These are phyloP conservation scores for Taeniopygia guttata DNA, from an alignment of 2,797 vertebrate species.

Conservation along the genomic window DNA sequence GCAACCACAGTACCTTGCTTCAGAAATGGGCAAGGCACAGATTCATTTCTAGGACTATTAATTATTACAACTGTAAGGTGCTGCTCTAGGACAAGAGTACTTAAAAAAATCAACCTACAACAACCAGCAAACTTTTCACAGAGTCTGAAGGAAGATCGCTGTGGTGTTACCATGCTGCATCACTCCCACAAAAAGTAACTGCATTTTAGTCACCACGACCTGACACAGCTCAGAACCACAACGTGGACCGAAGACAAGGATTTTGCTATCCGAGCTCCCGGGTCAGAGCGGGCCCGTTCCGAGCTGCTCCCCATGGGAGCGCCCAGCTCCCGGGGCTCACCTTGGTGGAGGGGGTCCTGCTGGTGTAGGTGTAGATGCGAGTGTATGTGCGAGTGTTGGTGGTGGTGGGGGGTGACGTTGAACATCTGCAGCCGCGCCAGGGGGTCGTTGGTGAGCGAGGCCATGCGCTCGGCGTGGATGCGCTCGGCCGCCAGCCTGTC, in stretches of 20 bases:
- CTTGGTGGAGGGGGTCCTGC: constrained; percentile 98
- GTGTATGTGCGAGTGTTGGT: constrained; percentile 99
- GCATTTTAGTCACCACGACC: neutral
- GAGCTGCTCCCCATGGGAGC: fast-evolving
- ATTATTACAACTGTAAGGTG: neutral
- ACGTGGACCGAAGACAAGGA: fast-evolving
- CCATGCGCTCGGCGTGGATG: constrained; percentile 96
- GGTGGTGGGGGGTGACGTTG: constrained; percentile 98
- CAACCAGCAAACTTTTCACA: neutral
- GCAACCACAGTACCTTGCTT: neutral
- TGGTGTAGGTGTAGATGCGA: constrained; percentile 98
- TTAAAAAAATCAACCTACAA: too few relatives aligned
- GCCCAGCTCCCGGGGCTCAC: constrained; percentile 68
- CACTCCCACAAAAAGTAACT: neutral
- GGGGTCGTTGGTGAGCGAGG: constrained; percentile 93
- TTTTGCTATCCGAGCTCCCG: neutral
- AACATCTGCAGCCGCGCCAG: constrained; percentile 98
- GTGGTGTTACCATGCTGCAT: neutral
- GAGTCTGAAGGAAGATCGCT: fast-evolving
- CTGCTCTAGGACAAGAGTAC: neutral
- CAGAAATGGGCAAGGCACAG: neutral
- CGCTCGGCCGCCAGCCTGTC: constrained; percentile 95
- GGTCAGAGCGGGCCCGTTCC: fast-evolving
- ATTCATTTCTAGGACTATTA: neutral
- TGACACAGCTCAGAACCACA: neutral